These are phyloP conservation scores for Phainopepla nitens DNA, from an alignment of 2,113 vertebrate species.

Conservation along the genomic window DNA sequence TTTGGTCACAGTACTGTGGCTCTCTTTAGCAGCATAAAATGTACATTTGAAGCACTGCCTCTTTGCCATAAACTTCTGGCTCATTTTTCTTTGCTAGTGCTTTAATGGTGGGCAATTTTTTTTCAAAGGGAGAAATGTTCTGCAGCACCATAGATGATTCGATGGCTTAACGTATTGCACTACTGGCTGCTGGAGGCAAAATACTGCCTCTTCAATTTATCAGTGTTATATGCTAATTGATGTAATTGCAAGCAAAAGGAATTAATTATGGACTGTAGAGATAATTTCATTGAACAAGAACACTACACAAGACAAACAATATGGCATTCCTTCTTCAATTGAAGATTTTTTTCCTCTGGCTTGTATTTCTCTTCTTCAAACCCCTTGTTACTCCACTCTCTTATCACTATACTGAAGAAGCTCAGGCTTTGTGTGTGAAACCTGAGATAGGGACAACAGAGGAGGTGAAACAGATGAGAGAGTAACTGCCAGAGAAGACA, in stretches of 20 bases:
- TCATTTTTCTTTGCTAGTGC: conserved; percentile 6
- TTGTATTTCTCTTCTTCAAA: neutral
- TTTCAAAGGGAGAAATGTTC: neutral
- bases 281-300: conserved; percentile 7
- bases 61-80: conserved; percentile 20
- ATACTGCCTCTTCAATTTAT: neutral
- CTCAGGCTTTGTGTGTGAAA: neutral
- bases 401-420: neutral
- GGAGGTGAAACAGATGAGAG: neutral
- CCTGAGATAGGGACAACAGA: neutral
- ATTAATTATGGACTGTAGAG: neutral
- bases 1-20: conserved; percentile 38
- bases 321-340: neutral
- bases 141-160: neutral
- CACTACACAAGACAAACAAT: neutral
- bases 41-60: conserved; percentile 29
- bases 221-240: conserved; percentile 22
- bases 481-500: neutral
- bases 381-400: neutral
- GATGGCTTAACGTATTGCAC: neutral
- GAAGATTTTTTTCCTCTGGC: neutral
- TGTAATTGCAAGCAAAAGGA: conserved; percentile 1
- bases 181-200: conserved; percentile 3
- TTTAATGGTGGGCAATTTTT: neutral
- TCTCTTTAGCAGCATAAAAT: conserved; percentile 46